Evolutionary conservation across 2,797 vertebrate species (phyloP), one percentile per base, ranked within the genome.

Genomic region (Todus mexicanus): DNA sequence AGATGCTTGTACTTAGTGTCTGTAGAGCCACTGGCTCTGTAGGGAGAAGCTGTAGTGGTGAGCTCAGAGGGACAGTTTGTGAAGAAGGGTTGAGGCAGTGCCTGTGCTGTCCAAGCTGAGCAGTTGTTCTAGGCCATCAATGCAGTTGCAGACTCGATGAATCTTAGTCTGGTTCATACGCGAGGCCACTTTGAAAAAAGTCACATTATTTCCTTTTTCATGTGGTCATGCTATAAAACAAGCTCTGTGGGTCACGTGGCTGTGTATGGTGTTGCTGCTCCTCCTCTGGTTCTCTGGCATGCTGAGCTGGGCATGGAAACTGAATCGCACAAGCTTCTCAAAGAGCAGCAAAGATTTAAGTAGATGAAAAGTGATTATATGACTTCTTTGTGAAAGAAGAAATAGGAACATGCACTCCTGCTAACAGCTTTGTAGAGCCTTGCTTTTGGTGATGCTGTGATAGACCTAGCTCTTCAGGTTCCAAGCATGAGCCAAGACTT

Each of bases 401-500:
- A 82, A 50, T 21, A 56, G 40, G 33, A 92, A 27, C 19, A 53
- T 71, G 65, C 68, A 73, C 60, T 89, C 40, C 70, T 65, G 38
- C 38, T 80, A 35, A 73, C n/a, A 38, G 57, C 33, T 80, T 78
- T 50, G 40, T 57, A 85, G 65, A 57, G 54, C 29, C 47, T 63
- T 63, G 47, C 15, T 75, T 92, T 76, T 57, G 48, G 26, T 68
- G 50, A 43, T 65, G 33, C 21, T 85, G 64, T 80, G 64, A 65
- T 90, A 77, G 71, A 68, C 57, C 37, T 86, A 33, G 68, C 93
- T 94, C 75, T 83, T 74, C 50, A 66, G 35, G 48, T 92, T 51
- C 23, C 47, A 40, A 15, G 47, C 50, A 43, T 65, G 78, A 90
- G 33, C 37, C 0, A 5, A 68, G 47, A 27, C 43, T 27, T 54